A percentile compares a stretch with the other conserved stretches of the same genome.
These are phyloP conservation scores for Microcebus ravelobensis DNA, from an alignment of 2,113 vertebrate genomes.

Conservation along the genomic window DNA sequence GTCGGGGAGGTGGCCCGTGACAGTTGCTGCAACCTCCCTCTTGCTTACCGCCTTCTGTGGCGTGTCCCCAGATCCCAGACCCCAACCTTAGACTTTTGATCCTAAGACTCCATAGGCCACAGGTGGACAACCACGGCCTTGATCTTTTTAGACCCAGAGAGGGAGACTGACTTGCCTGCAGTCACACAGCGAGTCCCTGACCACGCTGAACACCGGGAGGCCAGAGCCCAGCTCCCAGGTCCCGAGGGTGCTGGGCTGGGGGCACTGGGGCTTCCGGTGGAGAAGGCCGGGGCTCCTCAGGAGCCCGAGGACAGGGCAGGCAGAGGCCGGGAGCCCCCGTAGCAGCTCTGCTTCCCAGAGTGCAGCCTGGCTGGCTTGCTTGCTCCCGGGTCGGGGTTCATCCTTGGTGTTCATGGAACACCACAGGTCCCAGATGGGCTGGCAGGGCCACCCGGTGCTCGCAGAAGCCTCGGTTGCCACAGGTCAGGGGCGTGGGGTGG, in stretches of 20 bases:
- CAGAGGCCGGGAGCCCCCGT: not conserved
- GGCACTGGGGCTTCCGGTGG: not conserved
- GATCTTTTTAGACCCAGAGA: not conserved
- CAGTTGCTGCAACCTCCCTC: not conserved
- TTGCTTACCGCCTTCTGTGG: not conserved
- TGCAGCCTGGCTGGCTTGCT: rapidly evolving
- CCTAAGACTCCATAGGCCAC: not conserved
- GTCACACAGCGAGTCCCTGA: not conserved
- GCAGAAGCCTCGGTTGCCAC: too few species aligned
- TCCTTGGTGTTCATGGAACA: rapidly evolving
- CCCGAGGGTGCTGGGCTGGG: not conserved
- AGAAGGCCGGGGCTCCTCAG: not conserved
- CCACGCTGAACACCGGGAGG: not conserved
- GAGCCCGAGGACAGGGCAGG: not conserved
- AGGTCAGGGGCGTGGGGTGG: not conserved
- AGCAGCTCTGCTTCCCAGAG: too few species aligned
- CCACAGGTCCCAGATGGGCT: not conserved
- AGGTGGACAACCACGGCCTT: not conserved
- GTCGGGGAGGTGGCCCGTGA: rapidly evolving
- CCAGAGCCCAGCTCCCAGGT: not conserved
- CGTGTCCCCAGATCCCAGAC: too few species aligned
- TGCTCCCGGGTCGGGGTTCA: not conserved
- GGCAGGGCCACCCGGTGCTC: not conserved
- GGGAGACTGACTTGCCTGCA: not conserved
- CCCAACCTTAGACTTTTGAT: not conserved